Conservation (phyloP, 35 echinoderm and acorn worm genomes). For the Strongylocentrotus purpuratus region DNA sequence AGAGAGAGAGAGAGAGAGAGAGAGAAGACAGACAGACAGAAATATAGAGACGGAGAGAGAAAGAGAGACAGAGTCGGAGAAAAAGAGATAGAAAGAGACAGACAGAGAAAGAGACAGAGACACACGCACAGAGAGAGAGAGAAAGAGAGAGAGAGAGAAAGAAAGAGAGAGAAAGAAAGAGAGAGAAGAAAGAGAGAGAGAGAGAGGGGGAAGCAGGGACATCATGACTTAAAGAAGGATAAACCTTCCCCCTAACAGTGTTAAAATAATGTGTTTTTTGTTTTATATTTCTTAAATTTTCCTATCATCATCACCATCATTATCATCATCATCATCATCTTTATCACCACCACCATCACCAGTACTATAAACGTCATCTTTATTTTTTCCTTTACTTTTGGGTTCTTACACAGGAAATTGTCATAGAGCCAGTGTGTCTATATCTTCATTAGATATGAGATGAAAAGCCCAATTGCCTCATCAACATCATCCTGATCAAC, state of each 20-base stretch:
- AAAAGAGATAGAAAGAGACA: too few relatives aligned
- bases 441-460: neutral
- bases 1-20: neutral
- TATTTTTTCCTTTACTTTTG: too few relatives aligned
- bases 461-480: neutral
- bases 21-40: neutral
- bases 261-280: too few relatives aligned
- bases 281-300: neutral
- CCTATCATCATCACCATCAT: neutral
- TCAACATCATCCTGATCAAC: neutral
- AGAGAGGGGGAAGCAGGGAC: neutral
- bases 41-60: neutral
- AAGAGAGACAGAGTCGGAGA: neutral
- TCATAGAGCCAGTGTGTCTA: neutral
- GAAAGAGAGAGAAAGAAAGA: neutral
- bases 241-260: neutral
- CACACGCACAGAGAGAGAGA: too few relatives aligned
- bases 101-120: too few relatives aligned
- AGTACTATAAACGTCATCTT: neutral
- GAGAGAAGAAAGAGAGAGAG: neutral
- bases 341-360: neutral
- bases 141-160: neutral
- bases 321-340: neutral
- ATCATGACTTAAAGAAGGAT: neutral
- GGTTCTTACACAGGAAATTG: too few relatives aligned